These are phyloP conservation scores for Tinamus major DNA, from an alignment of 2,797 vertebrate genomes.

Conservation along the genomic window DNA sequence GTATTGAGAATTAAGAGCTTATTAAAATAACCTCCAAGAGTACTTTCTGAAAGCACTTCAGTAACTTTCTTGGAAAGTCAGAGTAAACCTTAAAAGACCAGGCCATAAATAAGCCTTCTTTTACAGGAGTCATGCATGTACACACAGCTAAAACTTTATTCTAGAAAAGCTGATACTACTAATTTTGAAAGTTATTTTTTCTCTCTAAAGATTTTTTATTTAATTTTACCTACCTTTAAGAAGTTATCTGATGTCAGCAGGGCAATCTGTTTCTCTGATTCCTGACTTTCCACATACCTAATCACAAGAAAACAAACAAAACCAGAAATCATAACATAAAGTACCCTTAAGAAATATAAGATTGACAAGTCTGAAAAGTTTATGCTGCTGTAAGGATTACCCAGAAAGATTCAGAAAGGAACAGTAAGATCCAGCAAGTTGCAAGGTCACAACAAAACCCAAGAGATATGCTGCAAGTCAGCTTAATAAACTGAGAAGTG, in stretches of 20 bases:
- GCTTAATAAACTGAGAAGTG: background rate
- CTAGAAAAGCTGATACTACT: background rate
- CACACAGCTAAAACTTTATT: background rate
- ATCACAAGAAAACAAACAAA: constrained; percentile 40
- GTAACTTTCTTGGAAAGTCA: background rate
- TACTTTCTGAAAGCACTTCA: constrained; percentile 4
- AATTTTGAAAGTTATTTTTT: background rate
- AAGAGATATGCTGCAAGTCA: background rate
- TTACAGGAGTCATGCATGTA: background rate
- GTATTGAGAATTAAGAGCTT: background rate
- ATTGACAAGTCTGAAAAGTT: background rate
- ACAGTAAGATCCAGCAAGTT: background rate
- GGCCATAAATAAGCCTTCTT: background rate
- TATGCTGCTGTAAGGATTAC: background rate
- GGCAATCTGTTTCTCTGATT: constrained; percentile 82
- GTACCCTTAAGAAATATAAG: background rate
- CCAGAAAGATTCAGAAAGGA: background rate
- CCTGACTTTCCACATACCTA: constrained; percentile 89
- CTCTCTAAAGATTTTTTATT: background rate
- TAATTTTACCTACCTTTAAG: constrained; percentile 91
- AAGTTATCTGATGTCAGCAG: constrained; percentile 84
- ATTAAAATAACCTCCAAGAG: background rate
- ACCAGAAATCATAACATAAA: background rate
- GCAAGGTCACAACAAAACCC: background rate
- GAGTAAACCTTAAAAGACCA: background rate